phyloP scores from a whole-genome alignment of 1,140 invertebrate species.

The Ditylenchus dipsaci region DNA sequence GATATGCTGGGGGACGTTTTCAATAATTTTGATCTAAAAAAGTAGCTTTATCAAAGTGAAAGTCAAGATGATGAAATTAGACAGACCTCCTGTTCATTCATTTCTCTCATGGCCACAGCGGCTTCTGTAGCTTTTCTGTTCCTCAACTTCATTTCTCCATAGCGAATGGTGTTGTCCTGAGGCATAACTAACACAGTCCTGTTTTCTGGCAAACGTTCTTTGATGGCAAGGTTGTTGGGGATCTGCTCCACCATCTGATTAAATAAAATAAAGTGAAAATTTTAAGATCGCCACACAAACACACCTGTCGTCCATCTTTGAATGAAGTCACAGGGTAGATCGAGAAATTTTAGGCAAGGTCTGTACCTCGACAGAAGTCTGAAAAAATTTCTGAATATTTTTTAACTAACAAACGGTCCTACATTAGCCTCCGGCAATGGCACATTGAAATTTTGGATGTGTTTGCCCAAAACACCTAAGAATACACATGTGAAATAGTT shows the following conservation, averaged over 20 bases:
- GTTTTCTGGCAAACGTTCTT: constrained; percentile 18
- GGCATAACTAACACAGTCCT: constrained; percentile 21
- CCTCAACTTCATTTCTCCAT: constrained; percentile 25
- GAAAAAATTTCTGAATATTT: neutral
- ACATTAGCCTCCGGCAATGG: constrained; percentile 19
- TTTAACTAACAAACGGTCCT: too few relatives aligned
- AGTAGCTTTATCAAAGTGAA: neutral
- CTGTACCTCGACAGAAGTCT: constrained; percentile 22
- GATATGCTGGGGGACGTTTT: constrained; percentile 22
- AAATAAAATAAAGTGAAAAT: neutral
- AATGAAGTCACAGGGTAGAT: constrained; percentile 15
- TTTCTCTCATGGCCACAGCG: neutral
- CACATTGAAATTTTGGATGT: constrained; percentile 21
- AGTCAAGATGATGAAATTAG: neutral
- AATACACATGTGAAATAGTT: too few relatives aligned
- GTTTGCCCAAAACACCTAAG: constrained; percentile 17
- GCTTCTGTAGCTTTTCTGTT: constrained; percentile 12
- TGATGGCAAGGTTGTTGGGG: constrained; percentile 16
- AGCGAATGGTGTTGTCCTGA: constrained; percentile 23
- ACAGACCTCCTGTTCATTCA: neutral
- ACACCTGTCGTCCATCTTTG: constrained; percentile 26
- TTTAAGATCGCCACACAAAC: neutral
- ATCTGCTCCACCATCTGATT: constrained; percentile 20
- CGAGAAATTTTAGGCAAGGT: constrained; percentile 19
- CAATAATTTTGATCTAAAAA: constrained; percentile 21